Evolutionary conservation across 2,888 invertebrate genomes (phyloP).

Genomic region (Caenorhabditis sp.): DNA sequence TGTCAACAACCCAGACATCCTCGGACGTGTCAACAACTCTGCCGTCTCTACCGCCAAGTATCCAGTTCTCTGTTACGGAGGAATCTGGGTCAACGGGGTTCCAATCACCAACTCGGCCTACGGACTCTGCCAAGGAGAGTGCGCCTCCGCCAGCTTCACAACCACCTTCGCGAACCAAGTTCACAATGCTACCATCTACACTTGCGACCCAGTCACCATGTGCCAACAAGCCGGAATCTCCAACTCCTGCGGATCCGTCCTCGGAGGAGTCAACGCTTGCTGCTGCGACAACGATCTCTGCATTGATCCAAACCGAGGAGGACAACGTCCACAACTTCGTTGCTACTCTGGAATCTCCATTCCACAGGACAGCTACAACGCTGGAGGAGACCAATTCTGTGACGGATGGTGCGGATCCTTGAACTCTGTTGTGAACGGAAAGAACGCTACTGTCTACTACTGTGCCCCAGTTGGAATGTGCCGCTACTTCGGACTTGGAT

Average conservation of each 20-base stretch:
- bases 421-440: conserved; percentile 66
- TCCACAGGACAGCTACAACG: conserved; percentile 64
- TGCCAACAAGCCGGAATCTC: conserved; percentile 57
- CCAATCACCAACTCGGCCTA: conserved; percentile 65
- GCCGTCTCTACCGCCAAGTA: conserved; percentile 70
- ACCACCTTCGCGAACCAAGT: conserved; percentile 49
- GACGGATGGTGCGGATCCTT: conserved; percentile 72
- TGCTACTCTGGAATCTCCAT: conserved; percentile 71
- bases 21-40: conserved; percentile 55
- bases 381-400: conserved; percentile 72
- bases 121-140: conserved; percentile 71
- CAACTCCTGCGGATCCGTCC: conserved; percentile 62
- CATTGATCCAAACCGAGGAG: conserved; percentile 67
- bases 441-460: conserved; percentile 70
- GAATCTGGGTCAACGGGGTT: conserved; percentile 68
- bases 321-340: conserved; percentile 38
- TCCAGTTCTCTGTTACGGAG: conserved; percentile 71
- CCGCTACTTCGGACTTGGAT: conserved; percentile 70
- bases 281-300: conserved; percentile 67
- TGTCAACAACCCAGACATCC: conserved; percentile 64
- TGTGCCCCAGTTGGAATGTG: conserved; percentile 70
- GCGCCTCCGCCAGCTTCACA: conserved; percentile 66
- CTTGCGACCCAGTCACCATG: conserved; percentile 65
- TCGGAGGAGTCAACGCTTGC: conserved; percentile 64
- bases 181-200: conserved; percentile 66